These are phyloP conservation scores for Craseonycteris thonglongyai DNA, from an alignment of 2,113 vertebrate genomes.

Conservation along the genomic window DNA sequence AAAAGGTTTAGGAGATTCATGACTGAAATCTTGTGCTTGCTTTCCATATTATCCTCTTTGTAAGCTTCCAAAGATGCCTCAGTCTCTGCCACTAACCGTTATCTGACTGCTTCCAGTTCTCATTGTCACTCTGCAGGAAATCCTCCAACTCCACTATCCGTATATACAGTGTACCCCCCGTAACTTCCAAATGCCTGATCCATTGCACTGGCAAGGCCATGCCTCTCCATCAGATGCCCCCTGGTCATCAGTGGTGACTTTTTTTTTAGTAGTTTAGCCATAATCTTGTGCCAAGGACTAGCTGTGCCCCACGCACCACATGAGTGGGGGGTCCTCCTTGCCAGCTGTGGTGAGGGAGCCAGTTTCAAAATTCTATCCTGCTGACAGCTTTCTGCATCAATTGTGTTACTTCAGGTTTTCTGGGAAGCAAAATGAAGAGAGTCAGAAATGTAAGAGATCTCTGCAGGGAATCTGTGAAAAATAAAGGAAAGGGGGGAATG, in stretches of 20 bases:
- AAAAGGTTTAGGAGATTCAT: background rate
- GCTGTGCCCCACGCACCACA: background rate
- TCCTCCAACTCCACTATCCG: background rate
- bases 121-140: background rate
- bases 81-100: background rate
- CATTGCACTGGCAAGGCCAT: background rate
- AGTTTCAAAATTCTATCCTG: background rate
- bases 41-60: background rate
- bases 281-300: background rate
- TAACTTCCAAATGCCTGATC: background rate
- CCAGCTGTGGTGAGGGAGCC: background rate
- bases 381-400: background rate
- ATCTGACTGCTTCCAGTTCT: background rate
- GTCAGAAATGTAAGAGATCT: background rate
- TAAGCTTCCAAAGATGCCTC: background rate
- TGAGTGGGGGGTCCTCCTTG: background rate
- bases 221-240: background rate
- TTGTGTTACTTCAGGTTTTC: background rate
- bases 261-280: background rate
- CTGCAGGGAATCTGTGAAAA: background rate
- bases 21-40: background rate
- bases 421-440: background rate
- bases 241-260: background rate
- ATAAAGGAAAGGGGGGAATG: background rate
- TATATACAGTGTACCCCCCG: fast-evolving